These are phyloP conservation scores for Callorhinus ursinus DNA, from an alignment of 2,113 vertebrate species.

Conservation along the genomic window DNA sequence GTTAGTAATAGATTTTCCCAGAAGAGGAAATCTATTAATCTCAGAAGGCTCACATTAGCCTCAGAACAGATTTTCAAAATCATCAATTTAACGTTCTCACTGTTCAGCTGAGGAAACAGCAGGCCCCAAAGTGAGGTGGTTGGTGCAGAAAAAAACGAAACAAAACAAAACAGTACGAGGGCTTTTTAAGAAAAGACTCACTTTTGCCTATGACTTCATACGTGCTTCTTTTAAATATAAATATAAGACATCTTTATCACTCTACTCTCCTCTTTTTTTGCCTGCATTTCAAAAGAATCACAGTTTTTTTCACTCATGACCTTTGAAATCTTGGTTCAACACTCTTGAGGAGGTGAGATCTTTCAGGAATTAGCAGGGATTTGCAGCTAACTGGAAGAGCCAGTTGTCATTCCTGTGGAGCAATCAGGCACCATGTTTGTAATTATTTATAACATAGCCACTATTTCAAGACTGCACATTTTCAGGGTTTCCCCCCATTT, in stretches of 20 bases:
- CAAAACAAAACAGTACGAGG: not conserved
- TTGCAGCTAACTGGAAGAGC: not conserved
- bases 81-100: not conserved
- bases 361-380: not conserved
- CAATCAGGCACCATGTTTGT: fast-evolving
- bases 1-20: not conserved
- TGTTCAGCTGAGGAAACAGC: not conserved
- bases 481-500: not conserved
- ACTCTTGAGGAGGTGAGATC: not conserved
- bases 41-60: not conserved
- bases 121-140: not conserved
- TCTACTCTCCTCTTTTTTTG: too few relatives aligned
- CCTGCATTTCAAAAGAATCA: not conserved
- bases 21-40: not conserved
- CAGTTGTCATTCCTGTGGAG: not conserved
- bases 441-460: not conserved
- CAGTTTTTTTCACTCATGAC: not conserved
- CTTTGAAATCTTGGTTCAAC: not conserved
- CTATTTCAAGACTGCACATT: not conserved
- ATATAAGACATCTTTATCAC: not conserved
- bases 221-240: not conserved
- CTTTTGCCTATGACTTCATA: not conserved
- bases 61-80: not conserved
- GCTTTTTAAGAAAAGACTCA: not conserved
- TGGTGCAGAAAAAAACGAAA: not conserved